Evolutionary conservation across 2,888 invertebrate genomes (phyloP), one percentile per base, ranked within the genome.

Genomic region (Eupithecia dodoneata): DNA sequence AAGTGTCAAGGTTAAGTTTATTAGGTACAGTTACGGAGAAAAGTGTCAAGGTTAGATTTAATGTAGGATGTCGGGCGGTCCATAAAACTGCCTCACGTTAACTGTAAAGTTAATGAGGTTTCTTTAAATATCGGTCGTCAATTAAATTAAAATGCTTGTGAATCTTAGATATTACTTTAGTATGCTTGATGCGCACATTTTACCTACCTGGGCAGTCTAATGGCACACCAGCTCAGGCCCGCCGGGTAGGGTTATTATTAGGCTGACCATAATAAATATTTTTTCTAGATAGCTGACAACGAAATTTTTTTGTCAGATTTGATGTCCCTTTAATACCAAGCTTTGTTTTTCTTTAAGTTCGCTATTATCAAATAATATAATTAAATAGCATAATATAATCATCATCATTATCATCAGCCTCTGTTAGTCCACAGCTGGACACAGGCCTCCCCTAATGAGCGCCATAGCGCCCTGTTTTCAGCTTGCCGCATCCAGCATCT

Each of bases 1-100:
- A 75, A 45, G 74, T 75, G 72, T 63, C 74, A 65, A 10, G 69
- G 75, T 59, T 15, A 66, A 66, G 65, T 42, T 41, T 6, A 15
- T 13, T 6, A 42, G 4, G 65, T 66, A 66, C 65, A 42, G 13
- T 42, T 42, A 6, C 65, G 6, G 41, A 42, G 42, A 66, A 66
- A 66, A 66, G 65, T 66, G 41, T 42, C 65, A 66, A 66, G 65
- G 65, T 66, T 66, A 42, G 13, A 66, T 66, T 66, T 66, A 18
- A 18, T 59, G 59, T 55, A 18, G n/a, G 59, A 41, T 65, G 41
- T 66, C 59, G 42, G 13, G 65, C 15, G 65, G 42, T 42, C 42
- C 15, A 15, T 42, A 42, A 66, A 66, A 42, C 41, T 41, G 41
- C 12, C 41, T 65, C 41, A 65, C 65, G 65, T 65, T 12, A 12